Evolutionary conservation across 1,140 invertebrate species (phyloP).

Genomic region (Tribolium castaneum): DNA sequence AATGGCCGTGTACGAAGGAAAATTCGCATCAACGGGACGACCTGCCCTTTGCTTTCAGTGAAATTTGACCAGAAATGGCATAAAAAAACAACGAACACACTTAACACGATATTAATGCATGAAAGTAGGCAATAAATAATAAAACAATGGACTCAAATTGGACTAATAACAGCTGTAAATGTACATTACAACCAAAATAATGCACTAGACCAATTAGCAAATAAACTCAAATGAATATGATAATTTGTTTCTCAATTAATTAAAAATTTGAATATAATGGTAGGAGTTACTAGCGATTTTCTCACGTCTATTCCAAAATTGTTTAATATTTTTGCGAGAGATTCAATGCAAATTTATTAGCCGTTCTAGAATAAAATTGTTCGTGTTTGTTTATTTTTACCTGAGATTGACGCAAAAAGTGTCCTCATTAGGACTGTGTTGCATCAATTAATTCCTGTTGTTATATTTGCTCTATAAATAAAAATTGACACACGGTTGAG

Average conservation of each 20-base stretch:
- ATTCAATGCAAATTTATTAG: not conserved
- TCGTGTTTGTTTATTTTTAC: not conserved
- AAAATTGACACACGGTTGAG: not conserved
- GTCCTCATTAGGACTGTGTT: not conserved
- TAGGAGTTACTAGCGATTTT: not conserved
- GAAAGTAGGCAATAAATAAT: not conserved
- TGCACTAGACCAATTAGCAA: not conserved
- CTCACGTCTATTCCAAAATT: not conserved
- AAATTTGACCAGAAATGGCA: not conserved
- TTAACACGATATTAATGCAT: no score
- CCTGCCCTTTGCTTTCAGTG: not conserved
- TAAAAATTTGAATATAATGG: not conserved
- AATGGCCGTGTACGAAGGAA: constrained; percentile 48
- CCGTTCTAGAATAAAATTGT: not conserved
- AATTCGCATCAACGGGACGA: constrained; percentile 8
- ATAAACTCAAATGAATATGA: not conserved
- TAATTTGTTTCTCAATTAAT: not conserved
- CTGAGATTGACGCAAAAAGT: not conserved
- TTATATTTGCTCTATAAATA: not conserved
- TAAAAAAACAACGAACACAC: no score
- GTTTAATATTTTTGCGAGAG: not conserved
- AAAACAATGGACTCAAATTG: not conserved
- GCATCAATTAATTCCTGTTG: not conserved
- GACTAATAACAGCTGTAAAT: not conserved
- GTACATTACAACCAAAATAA: not conserved